Conservation (phyloP, 2,113 vertebrate genomes). For the Heterotilapia buettikoferi region DNA sequence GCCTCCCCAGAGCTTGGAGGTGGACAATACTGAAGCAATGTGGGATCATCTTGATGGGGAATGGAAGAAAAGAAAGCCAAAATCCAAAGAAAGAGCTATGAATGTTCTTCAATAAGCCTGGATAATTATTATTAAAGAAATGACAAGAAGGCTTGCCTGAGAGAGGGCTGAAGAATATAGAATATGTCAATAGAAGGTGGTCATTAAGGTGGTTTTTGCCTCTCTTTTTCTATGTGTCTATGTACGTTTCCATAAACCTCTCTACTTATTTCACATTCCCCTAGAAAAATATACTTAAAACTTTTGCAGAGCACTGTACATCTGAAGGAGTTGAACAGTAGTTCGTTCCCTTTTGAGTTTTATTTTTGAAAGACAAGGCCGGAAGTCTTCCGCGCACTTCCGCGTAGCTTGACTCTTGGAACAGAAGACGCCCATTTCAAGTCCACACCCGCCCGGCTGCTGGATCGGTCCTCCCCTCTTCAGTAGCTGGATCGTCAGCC, state of each 20-base stretch:
- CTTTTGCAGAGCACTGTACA: not conserved
- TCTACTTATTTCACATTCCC: not conserved
- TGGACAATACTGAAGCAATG: not conserved
- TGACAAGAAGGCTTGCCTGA: not conserved
- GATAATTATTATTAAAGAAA: not conserved
- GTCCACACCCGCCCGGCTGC: conserved; percentile 19
- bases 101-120: not conserved
- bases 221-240: not conserved
- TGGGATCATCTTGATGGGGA: not conserved
- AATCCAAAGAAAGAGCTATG: not conserved
- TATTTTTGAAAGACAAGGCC: not conserved
- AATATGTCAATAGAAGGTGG: not conserved
- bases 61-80: not conserved
- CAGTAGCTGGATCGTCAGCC: not conserved
- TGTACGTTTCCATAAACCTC: not conserved
- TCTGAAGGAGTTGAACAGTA: not conserved
- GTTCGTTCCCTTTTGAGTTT: not conserved
- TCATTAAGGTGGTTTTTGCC: not conserved
- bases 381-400: not conserved
- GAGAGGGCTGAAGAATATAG: not conserved
- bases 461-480: conserved; percentile 33
- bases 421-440: conserved; percentile 25
- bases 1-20: not conserved
- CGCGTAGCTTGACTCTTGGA: not conserved
- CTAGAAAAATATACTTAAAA: not conserved